phyloP scores from a whole-genome alignment of 2,113 vertebrate species.

The Rhinopomastus cyanomelas region DNA sequence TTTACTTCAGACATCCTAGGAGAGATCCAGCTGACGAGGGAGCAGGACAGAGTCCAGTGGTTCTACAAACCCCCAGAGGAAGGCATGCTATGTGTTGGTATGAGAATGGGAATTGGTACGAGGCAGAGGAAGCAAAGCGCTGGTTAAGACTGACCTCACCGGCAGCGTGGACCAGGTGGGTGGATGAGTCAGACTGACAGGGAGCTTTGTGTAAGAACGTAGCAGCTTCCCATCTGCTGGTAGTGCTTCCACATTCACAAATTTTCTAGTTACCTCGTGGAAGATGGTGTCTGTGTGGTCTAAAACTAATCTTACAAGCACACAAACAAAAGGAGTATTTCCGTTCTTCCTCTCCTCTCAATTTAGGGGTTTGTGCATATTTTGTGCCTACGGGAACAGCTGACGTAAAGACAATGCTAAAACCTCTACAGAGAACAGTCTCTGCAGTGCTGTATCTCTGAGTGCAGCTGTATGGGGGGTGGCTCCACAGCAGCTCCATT shows the following conservation, averaged over 20 bases:
- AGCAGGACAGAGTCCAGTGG: not conserved
- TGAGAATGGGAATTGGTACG: not conserved
- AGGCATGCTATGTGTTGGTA: fast-evolving
- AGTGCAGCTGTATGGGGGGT: not conserved
- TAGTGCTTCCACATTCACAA: not conserved
- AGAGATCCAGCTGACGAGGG: not conserved
- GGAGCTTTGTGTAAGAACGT: not conserved
- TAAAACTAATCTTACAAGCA: not conserved
- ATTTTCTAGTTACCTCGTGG: not conserved
- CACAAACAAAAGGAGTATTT: not conserved
- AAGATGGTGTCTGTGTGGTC: not conserved
- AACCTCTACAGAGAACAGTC: not conserved
- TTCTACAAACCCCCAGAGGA: not conserved
- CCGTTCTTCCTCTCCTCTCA: not conserved
- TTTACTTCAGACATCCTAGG: not conserved
- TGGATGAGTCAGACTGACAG: not conserved
- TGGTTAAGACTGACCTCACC: not conserved
- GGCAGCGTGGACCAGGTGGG: not conserved
- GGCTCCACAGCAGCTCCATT: not conserved
- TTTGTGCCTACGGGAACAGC: not conserved
- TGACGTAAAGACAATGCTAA: not conserved
- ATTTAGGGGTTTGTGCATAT: not conserved
- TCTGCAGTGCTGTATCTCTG: not conserved
- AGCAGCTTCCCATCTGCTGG: not conserved
- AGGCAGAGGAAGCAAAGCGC: not conserved